Evolutionary conservation across 2,888 invertebrate genomes (phyloP), one percentile per base, ranked within the genome.

Genomic region (Drosophila mimica): DNA sequence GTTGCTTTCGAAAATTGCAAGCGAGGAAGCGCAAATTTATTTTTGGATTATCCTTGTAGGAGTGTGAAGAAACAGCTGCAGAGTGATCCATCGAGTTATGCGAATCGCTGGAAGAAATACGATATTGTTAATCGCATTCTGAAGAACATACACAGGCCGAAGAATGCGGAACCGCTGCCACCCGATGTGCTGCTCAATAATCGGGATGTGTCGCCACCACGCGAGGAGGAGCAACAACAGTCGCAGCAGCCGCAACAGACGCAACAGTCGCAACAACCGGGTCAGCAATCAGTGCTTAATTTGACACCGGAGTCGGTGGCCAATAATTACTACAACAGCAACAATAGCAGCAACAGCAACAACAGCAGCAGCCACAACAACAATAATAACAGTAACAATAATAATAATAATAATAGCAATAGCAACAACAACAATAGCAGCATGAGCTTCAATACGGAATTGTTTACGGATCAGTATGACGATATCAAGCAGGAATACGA

Each of bases 161-260:
- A 89, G 61, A 83, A 92, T 62, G 92, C 92, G 0, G 92, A 92
- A n/a, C 91, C 91, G 0, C 60, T 92, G 73, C 92, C 91, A 2
- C 72, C 81, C 28, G 91, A 87, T 34, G 91, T 90, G 1, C 53
- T 92, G 68, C 86, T 89, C 17, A 91, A 91, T 52, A 92, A 91
- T 74, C 84, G 92, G 5, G 91, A 92, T 65, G 83, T 91, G 59
- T 89, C 92, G 20, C 91, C 91, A 7, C 79, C 87, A 5, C 75
- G 83, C 7, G 75, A 85, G 5, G 85, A 83, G 0, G 84, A 89
- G 13, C 83, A 74, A 43, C 68, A 33, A 20, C 63, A 60, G 31
- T 53, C 17, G n/a, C 63, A 52, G 15, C 59, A 25, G 25, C 2
- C 25, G 25, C 25, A 25, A 25, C 25, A 25, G 25, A 25, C 25